A percentile compares a stretch with the other conserved stretches of the same genome.
These are phyloP conservation scores for Typhlomys cinereus DNA, from an alignment of 2,113 vertebrate genomes.

Conservation along the genomic window DNA sequence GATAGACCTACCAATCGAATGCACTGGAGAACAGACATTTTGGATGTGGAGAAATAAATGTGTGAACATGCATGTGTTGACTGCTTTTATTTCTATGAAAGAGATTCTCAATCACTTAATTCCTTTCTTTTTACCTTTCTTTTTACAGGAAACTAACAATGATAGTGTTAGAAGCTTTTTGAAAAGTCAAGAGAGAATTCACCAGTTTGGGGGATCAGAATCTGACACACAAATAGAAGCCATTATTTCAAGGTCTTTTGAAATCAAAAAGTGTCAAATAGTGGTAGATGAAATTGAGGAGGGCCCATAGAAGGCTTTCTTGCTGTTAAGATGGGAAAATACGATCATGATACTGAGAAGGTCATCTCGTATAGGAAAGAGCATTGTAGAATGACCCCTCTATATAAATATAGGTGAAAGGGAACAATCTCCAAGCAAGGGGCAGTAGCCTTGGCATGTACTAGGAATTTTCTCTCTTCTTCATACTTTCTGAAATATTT, in stretches of 20 bases:
- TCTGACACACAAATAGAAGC: neutral
- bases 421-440: neutral
- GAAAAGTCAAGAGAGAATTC: neutral
- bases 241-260: neutral
- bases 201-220: neutral
- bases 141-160: neutral
- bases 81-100: neutral
- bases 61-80: neutral
- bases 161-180: neutral
- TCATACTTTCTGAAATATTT: slow-evolving; percentile 11
- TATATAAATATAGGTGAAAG: neutral
- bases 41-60: neutral
- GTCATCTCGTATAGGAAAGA: neutral
- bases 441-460: neutral
- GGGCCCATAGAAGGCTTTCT: neutral
- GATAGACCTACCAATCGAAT: neutral
- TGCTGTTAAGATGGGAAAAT: neutral
- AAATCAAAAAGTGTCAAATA: neutral
- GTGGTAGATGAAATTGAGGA: neutral
- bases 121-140: neutral
- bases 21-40: neutral
- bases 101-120: neutral
- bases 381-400: neutral
- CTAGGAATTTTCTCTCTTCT: neutral
- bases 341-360: neutral